Base-by-base conservation (phyloP, 2,797 vertebrate genomes). In the Urocyon cinereoargenteus region DNA sequence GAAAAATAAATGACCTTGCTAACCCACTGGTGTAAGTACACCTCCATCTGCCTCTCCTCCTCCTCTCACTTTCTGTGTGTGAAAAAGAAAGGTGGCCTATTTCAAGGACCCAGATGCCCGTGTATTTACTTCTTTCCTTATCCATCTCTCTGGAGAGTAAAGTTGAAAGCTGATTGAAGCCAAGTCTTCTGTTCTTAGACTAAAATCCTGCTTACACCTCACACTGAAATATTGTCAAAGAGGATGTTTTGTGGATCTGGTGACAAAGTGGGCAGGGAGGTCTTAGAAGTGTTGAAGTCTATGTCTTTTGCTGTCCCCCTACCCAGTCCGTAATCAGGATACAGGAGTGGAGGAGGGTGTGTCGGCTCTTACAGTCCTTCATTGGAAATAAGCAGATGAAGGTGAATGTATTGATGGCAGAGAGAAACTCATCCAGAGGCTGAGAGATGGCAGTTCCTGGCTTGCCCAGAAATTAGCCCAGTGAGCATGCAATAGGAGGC, bases 251-350 rank as follows among this genome's bases (percentile, higher is more conserved):
- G 9, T 53, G 34, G 18, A 57, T 53, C 19, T 51, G 3, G 1
- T 57, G 61, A 34, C 4, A 5, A 34, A 36, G 9, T 4, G 14
- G 0, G 1, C 6, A 1, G 3, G 14, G 18, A 75, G 5, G 8
- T 49, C 15, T 81, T 34, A 19, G 24, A 70, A 70, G 28, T 45
- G 18, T 24, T n/a, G 8, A 40, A 19, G 6, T 22, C 15, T 36
- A 2, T 3, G 22, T 66, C 28, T 75, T 87, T 59, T n/a, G 0
- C 26, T 36, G 0, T 79, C 36, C 22, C 40, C 1, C 9, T 11
- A 1, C 2, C 5, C 45, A 15, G 18, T 34, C 3, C 22, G 1
- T 28, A 40, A 28, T 24, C 15, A 9, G 0, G 31, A 4, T 1
- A 3, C 21, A n/a, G 3, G 2, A 1, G 21, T 2, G 6, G 1